phyloP scores from a whole-genome alignment of 2,113 vertebrate genomes.

The Lipophrys pholis region DNA sequence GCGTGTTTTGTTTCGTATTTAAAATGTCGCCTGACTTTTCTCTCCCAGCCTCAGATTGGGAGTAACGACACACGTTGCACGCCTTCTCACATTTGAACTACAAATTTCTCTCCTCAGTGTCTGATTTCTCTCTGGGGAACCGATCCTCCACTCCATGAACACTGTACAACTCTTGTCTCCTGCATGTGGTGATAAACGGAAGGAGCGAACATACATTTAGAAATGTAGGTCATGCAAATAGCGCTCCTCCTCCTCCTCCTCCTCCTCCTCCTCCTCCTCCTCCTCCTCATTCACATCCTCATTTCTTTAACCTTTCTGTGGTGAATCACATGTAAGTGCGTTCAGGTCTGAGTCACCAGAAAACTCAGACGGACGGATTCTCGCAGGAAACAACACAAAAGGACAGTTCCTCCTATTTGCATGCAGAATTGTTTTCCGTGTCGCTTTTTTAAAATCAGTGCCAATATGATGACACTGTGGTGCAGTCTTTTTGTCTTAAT shows the following conservation, averaged over 20 bases:
- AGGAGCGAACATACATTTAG: background rate
- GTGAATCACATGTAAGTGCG: constrained; percentile 5
- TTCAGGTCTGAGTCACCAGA: background rate
- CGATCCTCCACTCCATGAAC: constrained; percentile 5
- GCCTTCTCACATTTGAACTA: background rate
- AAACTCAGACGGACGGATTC: background rate
- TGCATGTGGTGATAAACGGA: constrained; percentile 7
- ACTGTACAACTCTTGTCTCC: background rate
- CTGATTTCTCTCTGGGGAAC: background rate
- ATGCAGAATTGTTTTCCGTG: background rate
- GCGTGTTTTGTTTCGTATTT: too few relatives aligned
- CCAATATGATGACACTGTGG: background rate
- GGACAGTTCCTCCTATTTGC: background rate
- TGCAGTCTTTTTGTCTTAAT: background rate
- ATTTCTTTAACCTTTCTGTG: constrained; percentile 12
- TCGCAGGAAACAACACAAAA: background rate
- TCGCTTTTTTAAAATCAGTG: too few relatives aligned
- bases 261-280: too few relatives aligned
- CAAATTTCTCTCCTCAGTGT: background rate
- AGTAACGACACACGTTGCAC: too few relatives aligned
- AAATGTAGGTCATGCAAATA: background rate
- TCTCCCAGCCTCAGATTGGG: too few relatives aligned
- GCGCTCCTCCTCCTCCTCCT: too few relatives aligned
- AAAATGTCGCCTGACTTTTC: too few relatives aligned
- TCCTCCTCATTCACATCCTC: background rate